Evolutionary conservation across 2,797 vertebrate species (phyloP).

Genomic region (Odontamblyopus lacepedii): DNA sequence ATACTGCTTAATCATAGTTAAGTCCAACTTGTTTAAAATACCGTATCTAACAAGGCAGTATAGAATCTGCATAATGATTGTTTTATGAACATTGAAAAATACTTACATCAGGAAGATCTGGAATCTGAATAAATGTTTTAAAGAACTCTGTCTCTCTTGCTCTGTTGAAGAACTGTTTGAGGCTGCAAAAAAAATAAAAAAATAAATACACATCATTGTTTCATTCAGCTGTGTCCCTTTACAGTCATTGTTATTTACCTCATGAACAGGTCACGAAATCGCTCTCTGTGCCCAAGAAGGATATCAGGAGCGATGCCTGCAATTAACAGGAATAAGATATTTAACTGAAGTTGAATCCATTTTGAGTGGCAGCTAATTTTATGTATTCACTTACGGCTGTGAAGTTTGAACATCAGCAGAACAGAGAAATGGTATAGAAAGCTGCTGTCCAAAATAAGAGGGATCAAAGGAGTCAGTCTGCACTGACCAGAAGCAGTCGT

Average conservation of each 20-base stretch:
- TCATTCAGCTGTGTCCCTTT: neutral
- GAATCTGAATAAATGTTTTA: constrained; percentile 92
- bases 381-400: constrained; percentile 87
- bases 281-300: constrained; percentile 92
- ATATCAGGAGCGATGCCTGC: constrained; percentile 89
- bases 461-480: constrained; percentile 90
- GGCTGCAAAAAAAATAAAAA: constrained; percentile 67
- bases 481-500: constrained; percentile 87
- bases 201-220: neutral
- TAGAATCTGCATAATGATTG: no score
- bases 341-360: neutral
- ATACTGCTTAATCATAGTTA: neutral
- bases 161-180: constrained; percentile 91
- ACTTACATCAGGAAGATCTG: constrained; percentile 92
- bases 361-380: neutral
- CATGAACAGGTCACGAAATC: constrained; percentile 92
- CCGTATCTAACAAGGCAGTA: no score
- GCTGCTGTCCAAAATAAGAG: constrained; percentile 92
- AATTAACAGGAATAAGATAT: neutral
- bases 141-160: constrained; percentile 97
- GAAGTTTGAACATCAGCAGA: constrained; percentile 93
- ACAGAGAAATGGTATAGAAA: constrained; percentile 95
- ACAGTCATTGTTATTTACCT: constrained; percentile 75
- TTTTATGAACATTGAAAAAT: no score
- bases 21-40: neutral